These are phyloP conservation scores for Peribatodes rhomboidaria DNA, from an alignment of 2,888 invertebrate species.

Conservation along the genomic window DNA sequence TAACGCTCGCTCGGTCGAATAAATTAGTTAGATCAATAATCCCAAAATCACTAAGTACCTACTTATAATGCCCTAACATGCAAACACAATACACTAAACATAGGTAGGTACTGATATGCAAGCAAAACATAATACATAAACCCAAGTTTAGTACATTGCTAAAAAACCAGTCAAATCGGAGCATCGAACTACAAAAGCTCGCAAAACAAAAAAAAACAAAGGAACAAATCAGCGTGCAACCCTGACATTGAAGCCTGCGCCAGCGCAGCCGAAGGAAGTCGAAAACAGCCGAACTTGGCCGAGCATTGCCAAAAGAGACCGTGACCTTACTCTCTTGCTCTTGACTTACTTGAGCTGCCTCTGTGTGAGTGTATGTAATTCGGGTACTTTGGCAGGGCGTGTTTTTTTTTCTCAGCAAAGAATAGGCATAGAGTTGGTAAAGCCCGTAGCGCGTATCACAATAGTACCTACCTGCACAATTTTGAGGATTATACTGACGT, in stretches of 20 bases:
- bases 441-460: too few species aligned
- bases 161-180: constrained; percentile 26
- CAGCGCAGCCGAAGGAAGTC: constrained; percentile 67
- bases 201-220: constrained; percentile 48
- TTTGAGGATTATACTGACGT: background rate
- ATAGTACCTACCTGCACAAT: background rate
- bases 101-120: too few species aligned
- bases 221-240: constrained; percentile 61
- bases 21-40: too few species aligned
- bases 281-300: constrained; percentile 61
- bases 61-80: too few species aligned
- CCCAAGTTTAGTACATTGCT: constrained; percentile 31
- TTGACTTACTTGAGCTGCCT: constrained; percentile 62
- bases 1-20: too few species aligned
- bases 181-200: constrained; percentile 45
- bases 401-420: constrained; percentile 64
- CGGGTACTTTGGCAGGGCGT: constrained; percentile 60
- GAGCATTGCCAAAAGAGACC: constrained; percentile 72
- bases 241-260: constrained; percentile 62
- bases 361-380: constrained; percentile 71
- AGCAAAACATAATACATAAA: background rate
- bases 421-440: constrained; percentile 40
- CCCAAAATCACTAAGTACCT: too few species aligned
- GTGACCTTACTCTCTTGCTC: constrained; percentile 78
- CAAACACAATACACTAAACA: too few species aligned